These are phyloP conservation scores for Thalassoma bifasciatum DNA, from an alignment of 2,113 vertebrate species.

Conservation along the genomic window DNA sequence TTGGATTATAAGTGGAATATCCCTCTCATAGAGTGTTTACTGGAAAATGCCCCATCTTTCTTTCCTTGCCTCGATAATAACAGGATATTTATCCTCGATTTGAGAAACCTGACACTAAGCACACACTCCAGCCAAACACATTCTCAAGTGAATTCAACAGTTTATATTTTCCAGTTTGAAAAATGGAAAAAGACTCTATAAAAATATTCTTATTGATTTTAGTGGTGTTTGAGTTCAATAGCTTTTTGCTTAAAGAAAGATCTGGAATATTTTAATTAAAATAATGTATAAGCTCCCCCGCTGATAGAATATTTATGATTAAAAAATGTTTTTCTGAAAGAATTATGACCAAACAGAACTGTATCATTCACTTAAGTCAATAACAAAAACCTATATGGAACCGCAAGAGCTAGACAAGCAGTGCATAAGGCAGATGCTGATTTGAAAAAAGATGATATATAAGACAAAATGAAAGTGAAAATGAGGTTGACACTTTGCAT, in stretches of 20 bases:
- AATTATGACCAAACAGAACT: not conserved
- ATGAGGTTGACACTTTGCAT: slow-evolving; percentile 24
- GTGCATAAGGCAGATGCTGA: slow-evolving; percentile 45
- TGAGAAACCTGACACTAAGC: slow-evolving; percentile 55
- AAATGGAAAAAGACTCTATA: slow-evolving; percentile 47
- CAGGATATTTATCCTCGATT: slow-evolving; percentile 42
- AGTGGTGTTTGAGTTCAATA: slow-evolving; percentile 30
- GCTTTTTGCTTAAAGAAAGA: slow-evolving; percentile 42
- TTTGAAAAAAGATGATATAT: slow-evolving; percentile 43
- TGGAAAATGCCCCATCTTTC: slow-evolving; percentile 62
- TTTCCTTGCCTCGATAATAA: slow-evolving; percentile 48
- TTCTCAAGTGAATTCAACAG: slow-evolving; percentile 35
- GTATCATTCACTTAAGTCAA: too few species aligned
- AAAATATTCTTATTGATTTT: slow-evolving; percentile 70
- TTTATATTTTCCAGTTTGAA: slow-evolving; percentile 31
- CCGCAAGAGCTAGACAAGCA: slow-evolving; percentile 49
- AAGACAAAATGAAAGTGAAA: slow-evolving; percentile 7
- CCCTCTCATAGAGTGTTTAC: slow-evolving; percentile 70
- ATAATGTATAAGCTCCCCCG: not conserved
- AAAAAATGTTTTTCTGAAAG: slow-evolving; percentile 41
- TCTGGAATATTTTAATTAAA: slow-evolving; percentile 40
- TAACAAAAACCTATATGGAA: too few species aligned
- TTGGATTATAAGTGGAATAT: slow-evolving; percentile 73
- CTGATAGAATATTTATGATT: slow-evolving; percentile 2
- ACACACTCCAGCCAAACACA: slow-evolving; percentile 53